A percentile compares a stretch with the other conserved stretches of the same genome.
Conservation (phyloP, 2,888 invertebrate species). For the Apamea anceps region DNA sequence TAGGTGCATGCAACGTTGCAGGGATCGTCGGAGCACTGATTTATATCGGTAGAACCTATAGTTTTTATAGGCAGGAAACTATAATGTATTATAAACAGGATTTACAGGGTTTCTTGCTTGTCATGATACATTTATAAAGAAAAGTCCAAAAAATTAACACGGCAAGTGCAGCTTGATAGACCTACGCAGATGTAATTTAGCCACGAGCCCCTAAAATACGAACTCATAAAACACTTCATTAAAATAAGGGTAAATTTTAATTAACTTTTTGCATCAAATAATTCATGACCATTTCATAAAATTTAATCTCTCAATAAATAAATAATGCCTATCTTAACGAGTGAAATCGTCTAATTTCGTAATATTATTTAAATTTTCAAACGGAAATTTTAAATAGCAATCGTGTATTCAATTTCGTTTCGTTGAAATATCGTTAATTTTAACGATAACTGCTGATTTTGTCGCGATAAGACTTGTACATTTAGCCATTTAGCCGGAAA, state of each 20-base stretch:
- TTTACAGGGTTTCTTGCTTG: neutral
- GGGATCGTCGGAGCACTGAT: neutral
- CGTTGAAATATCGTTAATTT: slow-evolving; percentile 67
- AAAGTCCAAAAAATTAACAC: neutral
- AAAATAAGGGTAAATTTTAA: slow-evolving; percentile 29
- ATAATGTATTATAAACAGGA: neutral
- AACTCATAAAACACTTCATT: slow-evolving; percentile 10
- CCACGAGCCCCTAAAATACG: neutral
- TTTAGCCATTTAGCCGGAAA: neutral
- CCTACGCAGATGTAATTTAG: neutral
- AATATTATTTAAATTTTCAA: slow-evolving; percentile 63
- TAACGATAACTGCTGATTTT: slow-evolving; percentile 64
- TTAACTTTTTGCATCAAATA: slow-evolving; percentile 19
- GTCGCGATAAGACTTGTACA: slow-evolving; percentile 20
- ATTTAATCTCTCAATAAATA: slow-evolving; percentile 49
- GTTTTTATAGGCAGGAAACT: neutral
- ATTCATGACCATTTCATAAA: slow-evolving; percentile 35
- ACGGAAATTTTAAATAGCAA: slow-evolving; percentile 70
- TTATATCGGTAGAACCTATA: too few species aligned
- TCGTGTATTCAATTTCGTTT: slow-evolving; percentile 56
- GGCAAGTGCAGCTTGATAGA: neutral
- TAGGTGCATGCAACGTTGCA: neutral
- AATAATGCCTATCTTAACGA: slow-evolving; percentile 26
- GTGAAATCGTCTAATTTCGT: slow-evolving; percentile 41
- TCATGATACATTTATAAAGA: neutral